These are phyloP conservation scores for Epistrophe grossulariae DNA, from an alignment of 2,888 invertebrate genomes.

Conservation along the genomic window DNA sequence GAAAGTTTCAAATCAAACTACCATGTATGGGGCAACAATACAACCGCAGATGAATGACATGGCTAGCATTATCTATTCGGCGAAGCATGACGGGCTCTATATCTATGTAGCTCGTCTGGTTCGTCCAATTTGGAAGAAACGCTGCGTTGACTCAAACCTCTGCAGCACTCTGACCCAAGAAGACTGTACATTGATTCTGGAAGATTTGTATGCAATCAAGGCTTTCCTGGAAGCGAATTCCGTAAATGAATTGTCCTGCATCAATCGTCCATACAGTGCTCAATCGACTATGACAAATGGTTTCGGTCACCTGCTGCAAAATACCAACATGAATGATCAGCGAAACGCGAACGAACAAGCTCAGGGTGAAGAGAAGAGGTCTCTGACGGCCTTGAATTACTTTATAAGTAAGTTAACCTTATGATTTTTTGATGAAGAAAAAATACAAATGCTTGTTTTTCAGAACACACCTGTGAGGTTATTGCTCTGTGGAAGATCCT, in stretches of 20 bases:
- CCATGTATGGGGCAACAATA: slow-evolving; percentile 54
- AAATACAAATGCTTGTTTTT: background rate
- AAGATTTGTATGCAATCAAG: slow-evolving; percentile 90
- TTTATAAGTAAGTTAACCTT: slow-evolving; percentile 86
- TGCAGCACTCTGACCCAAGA: slow-evolving; percentile 88
- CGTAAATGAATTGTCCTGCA: slow-evolving; percentile 82
- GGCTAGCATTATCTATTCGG: slow-evolving; percentile 85
- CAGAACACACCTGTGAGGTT: slow-evolving; percentile 92
- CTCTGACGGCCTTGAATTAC: slow-evolving; percentile 90
- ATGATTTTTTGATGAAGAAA: background rate
- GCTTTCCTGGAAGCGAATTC: slow-evolving; percentile 90
- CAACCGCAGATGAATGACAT: slow-evolving; percentile 77
- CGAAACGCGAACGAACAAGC: slow-evolving; percentile 84
- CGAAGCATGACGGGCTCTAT: slow-evolving; percentile 97
- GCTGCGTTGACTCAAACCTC: slow-evolving; percentile 89
- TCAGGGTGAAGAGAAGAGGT: slow-evolving; percentile 89
- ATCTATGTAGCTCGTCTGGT: slow-evolving; percentile 95
- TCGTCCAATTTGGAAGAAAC: slow-evolving; percentile 93
- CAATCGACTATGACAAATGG: slow-evolving; percentile 78
- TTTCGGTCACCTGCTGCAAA: slow-evolving; percentile 78
- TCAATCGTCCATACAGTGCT: slow-evolving; percentile 77
- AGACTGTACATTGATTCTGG: slow-evolving; percentile 90
- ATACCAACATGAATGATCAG: slow-evolving; percentile 79
- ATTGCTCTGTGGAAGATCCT: slow-evolving; percentile 96
- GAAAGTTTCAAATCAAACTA: slow-evolving; percentile 42